phyloP scores from a whole-genome alignment of 2,113 vertebrate species.

The Oenanthe melanoleuca region DNA sequence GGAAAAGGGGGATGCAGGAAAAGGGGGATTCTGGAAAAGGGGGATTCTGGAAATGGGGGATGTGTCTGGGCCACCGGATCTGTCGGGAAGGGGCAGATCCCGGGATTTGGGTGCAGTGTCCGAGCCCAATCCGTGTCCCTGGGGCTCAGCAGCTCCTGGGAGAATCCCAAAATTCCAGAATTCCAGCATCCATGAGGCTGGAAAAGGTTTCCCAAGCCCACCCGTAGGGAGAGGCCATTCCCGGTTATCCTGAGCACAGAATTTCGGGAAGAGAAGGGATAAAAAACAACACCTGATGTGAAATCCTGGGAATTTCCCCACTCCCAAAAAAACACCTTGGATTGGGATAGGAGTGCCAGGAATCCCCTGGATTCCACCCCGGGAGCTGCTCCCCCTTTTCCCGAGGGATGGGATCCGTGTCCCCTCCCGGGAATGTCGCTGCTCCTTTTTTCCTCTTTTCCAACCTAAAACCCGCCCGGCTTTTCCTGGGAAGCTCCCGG shows the following conservation, averaged over 20 bases:
- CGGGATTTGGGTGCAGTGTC: rapidly evolving
- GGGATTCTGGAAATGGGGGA: too few relatives aligned
- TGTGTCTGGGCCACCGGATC: rapidly evolving
- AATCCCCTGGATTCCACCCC: not conserved
- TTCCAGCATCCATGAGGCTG: not conserved
- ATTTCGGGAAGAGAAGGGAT: not conserved
- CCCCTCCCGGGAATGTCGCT: not conserved
- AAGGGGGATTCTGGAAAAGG: not conserved
- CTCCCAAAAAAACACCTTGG: not conserved
- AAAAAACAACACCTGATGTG: not conserved
- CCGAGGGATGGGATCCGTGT: not conserved
- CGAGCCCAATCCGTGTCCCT: rapidly evolving
- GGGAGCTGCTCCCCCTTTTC: not conserved
- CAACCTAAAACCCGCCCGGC: not conserved
- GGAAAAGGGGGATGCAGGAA: too few relatives aligned
- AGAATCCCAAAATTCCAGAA: not conserved
- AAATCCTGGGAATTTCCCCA: not conserved
- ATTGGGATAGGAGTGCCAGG: rapidly evolving
- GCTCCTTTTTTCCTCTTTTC: rapidly evolving
- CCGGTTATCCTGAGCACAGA: rapidly evolving
- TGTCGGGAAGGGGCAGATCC: not conserved
- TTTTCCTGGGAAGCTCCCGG: not conserved
- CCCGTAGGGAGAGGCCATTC: not conserved
- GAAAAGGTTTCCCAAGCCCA: not conserved
- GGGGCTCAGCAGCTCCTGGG: not conserved